Evolutionary conservation across 35 echinoderm and acorn worm species (phyloP), one percentile per base, ranked within the genome.

Genomic region (Lytechinus pictus): DNA sequence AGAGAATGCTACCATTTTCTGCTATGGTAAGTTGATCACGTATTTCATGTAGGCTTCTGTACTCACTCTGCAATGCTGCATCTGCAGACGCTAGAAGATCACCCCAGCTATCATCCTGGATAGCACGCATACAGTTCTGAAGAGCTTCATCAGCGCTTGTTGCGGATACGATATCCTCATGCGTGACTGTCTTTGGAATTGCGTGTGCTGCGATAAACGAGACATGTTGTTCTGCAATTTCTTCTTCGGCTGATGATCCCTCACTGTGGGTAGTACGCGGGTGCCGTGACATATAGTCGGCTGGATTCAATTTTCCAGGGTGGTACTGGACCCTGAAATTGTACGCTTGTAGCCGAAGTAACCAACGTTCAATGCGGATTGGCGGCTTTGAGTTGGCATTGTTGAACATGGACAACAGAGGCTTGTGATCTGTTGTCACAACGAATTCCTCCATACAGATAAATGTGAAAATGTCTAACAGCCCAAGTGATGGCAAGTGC

Each of bases 21-120:
- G 94, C 57, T 24, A 96, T 92, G 9, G 90, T 97, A 16, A 97
- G 61, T 90, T 97, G 89, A 90, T 95, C 86, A 51, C 94, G 66
- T 28, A 97, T 86, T 24, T 96, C 95, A 61, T 14, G 57, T 27
- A 96, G 61, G 53, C 27, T 57, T 21, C 44, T 16, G 1, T 27
- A 92, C 95, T 19, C 27, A 54, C 92, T 96, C 92, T 4, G 24
- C 86, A 12, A 54, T 21, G 13, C 92, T 52, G 13, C n/a, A n/a
- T n/a, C n/a, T n/a, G 95, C 58, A 54, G 86, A 54, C 3, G 86
- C 44, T 19, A 96, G 52, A 61, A 96, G 24, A 27, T 94, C 94
- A 52, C 96, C 54, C 94, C 96, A 97, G 27, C 52, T 90, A 92
- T 94, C 94, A 29, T 93, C n/a, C 54, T 9, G 3, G 6, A 96